Evolutionary conservation across 2,113 vertebrate genomes (phyloP).

Genomic region (Odontophorus gujanensis): DNA sequence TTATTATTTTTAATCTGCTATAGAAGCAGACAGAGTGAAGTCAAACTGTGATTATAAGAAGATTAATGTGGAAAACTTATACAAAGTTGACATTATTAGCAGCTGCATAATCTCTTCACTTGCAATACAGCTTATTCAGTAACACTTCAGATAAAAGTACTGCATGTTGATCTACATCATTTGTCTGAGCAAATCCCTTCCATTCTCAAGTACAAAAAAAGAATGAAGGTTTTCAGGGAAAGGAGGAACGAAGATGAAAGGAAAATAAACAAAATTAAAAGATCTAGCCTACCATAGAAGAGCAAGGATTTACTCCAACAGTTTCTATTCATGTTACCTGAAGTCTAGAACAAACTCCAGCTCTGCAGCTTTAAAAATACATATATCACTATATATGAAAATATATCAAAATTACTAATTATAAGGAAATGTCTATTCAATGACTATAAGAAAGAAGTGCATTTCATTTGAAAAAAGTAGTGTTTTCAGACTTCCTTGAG

Average conservation of each 20-base stretch:
- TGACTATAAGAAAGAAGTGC: neutral
- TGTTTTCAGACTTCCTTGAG: neutral
- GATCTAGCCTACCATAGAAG: neutral
- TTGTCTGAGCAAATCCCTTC: neutral
- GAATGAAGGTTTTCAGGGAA: neutral
- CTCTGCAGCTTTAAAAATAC: no score
- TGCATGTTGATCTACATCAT: neutral
- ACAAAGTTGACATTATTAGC: conserved; percentile 33
- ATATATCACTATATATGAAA: no score
- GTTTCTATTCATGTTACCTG: conserved; percentile 1
- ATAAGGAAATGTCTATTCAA: neutral
- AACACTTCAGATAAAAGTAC: neutral
- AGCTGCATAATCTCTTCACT: neutral
- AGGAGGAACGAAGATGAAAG: neutral
- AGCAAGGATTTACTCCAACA: neutral
- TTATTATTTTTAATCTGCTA: neutral
- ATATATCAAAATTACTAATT: neutral
- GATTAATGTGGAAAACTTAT: conserved; percentile 55
- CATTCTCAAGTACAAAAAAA: neutral
- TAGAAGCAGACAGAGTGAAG: neutral
- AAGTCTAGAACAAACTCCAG: neutral
- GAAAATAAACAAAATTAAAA: conserved; percentile 28
- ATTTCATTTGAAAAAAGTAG: neutral
- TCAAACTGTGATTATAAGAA: conserved; percentile 20
- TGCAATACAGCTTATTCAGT: neutral